Conservation (phyloP, 2,113 vertebrate species). For the Pachypanchax playfairii region DNA sequence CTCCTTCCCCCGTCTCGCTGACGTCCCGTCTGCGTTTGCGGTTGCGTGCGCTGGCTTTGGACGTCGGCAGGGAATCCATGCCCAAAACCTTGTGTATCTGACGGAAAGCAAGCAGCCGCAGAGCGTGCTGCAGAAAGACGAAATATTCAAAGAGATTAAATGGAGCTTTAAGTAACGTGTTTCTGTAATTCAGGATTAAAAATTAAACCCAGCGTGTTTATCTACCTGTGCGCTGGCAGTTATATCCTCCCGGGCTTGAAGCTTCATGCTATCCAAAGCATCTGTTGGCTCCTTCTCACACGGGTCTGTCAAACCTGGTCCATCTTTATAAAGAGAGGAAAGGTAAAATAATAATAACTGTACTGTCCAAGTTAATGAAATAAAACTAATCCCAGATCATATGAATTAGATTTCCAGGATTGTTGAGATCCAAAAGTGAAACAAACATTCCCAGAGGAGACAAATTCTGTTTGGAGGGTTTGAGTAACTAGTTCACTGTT, state of each 20-base stretch:
- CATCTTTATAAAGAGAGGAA: conserved; percentile 69
- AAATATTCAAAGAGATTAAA: background rate
- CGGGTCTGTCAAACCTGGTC: conserved; percentile 83
- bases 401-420: no score
- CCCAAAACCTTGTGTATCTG: conserved; percentile 80
- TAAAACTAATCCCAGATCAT: no score
- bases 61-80: conserved; percentile 73
- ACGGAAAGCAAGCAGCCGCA: conserved; percentile 81
- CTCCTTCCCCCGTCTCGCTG: conserved; percentile 58
- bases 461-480: no score
- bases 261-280: conserved; percentile 71
- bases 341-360: background rate
- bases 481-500: no score
- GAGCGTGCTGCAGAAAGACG: conserved; percentile 69
- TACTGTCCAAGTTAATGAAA: no score
- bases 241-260: conserved; percentile 81
- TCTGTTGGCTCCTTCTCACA: conserved; percentile 82
- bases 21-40: conserved; percentile 76
- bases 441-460: no score
- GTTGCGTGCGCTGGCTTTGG: conserved; percentile 68
- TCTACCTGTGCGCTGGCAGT: conserved; percentile 81
- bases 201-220: background rate
- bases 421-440: no score
- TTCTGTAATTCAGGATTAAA: background rate
- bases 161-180: background rate